Evolutionary conservation across 1,140 invertebrate genomes (phyloP).

Genomic region (Penaeus chinensis): DNA sequence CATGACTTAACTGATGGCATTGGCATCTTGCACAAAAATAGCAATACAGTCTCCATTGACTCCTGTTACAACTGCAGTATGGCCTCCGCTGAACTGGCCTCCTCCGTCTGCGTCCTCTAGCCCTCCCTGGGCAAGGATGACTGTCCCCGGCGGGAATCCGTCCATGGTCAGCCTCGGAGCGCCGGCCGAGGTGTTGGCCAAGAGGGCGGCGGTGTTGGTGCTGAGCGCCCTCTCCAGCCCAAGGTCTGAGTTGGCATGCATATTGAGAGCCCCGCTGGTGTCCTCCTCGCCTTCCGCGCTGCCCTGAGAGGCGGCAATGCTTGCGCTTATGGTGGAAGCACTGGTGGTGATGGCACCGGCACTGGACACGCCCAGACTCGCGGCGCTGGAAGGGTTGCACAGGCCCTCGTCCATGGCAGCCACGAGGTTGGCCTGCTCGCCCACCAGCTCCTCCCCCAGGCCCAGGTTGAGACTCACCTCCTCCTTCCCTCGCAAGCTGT

Average conservation of each 20-base stretch:
- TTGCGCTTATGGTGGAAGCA: too few relatives aligned
- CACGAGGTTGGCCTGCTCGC: too few relatives aligned
- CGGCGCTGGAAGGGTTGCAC: too few relatives aligned
- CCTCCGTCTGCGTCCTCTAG: not conserved
- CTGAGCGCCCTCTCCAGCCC: not conserved
- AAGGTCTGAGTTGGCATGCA: not conserved
- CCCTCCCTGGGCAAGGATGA: conserved; percentile 33
- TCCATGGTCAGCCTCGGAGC: not conserved
- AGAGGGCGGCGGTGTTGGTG: not conserved
- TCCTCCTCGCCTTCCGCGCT: too few relatives aligned
- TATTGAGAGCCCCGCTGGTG: too few relatives aligned
- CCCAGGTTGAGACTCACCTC: not conserved
- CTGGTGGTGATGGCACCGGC: too few relatives aligned
- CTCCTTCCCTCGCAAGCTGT: not conserved
- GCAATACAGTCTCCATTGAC: conserved; percentile 51
- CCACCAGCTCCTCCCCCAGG: not conserved
- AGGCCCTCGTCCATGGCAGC: too few relatives aligned
- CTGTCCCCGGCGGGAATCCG: conserved; percentile 26
- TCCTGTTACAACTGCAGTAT: conserved; percentile 23
- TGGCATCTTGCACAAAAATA: conserved; percentile 46
- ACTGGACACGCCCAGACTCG: too few relatives aligned
- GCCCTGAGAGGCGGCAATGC: too few relatives aligned
- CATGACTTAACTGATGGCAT: too few relatives aligned
- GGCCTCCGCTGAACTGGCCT: conserved; percentile 23
- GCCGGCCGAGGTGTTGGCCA: not conserved